Conservation (phyloP, 2,888 invertebrate genomes). For the Thyatira batis region DNA sequence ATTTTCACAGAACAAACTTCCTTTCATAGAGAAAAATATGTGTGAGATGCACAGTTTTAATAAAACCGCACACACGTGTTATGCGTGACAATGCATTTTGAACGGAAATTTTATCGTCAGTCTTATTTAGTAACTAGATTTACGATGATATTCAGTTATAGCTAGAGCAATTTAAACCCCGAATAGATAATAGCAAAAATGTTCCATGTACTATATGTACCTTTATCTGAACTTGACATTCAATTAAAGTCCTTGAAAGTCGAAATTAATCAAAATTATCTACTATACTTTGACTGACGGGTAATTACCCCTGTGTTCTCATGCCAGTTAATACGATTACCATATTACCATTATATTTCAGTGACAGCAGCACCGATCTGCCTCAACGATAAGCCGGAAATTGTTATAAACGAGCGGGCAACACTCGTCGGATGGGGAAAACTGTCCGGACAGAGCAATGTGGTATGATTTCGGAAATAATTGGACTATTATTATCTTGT, state of each 20-base stretch:
- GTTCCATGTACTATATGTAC: background rate
- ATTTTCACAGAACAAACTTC: no score
- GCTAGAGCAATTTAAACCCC: background rate
- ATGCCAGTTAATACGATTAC: constrained; percentile 11
- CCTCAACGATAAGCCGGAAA: constrained; percentile 87
- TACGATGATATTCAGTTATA: no score
- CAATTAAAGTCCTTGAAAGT: constrained; percentile 11
- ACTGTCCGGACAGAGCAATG: constrained; percentile 80
- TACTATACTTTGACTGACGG: background rate
- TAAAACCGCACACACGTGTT: no score
- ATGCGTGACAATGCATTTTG: no score
- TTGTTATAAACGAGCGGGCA: constrained; percentile 82
- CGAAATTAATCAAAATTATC: background rate
- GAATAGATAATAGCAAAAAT: background rate
- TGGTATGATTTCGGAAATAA: constrained; percentile 53
- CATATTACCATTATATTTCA: constrained; percentile 60
- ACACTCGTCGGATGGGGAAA: constrained; percentile 88
- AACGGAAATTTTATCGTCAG: no score
- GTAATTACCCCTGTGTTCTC: background rate
- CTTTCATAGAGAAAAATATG: no score
- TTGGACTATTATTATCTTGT: background rate
- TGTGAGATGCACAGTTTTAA: no score
- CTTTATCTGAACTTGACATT: background rate
- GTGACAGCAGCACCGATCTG: constrained; percentile 91
- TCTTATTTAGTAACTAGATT: no score